Percentiles rank a stretch among this genome's conserved stretches.
Evolutionary conservation across 92 coral and sea anemone species (phyloP).

Genomic region (Palythoa caribaeorum): DNA sequence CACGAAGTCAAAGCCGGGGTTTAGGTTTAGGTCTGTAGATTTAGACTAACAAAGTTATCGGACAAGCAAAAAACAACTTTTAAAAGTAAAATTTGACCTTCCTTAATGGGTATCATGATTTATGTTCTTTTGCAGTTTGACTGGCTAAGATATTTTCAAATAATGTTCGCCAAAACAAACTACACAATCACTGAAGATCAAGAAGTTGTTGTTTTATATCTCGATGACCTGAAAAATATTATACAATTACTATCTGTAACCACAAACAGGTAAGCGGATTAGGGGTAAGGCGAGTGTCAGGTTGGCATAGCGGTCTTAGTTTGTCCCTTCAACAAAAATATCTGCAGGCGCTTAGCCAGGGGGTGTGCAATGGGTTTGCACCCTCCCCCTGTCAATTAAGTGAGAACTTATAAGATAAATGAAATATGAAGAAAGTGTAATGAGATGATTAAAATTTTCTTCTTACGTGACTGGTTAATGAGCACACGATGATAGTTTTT

Average conservation of each 20-base stretch:
- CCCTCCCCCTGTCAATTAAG: too few species aligned
- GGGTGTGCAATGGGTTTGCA: too few species aligned
- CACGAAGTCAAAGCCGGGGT: too few species aligned
- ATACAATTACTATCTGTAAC: constrained; percentile 59
- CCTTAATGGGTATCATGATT: too few species aligned
- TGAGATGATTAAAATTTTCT: too few species aligned
- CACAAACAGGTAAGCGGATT: constrained; percentile 66
- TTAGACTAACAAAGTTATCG: neutral
- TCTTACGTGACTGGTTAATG: too few species aligned
- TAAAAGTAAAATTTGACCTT: too few species aligned
- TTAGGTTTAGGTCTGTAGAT: neutral
- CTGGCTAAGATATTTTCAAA: constrained; percentile 76
- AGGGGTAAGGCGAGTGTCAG: neutral
- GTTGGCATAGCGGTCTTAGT: neutral
- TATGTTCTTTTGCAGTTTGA: constrained; percentile 65
- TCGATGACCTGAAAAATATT: constrained; percentile 71
- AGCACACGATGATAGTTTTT: too few species aligned
- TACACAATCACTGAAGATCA: constrained; percentile 64
- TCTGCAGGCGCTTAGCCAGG: too few species aligned
- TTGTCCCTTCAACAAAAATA: too few species aligned
- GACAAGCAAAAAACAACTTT: neutral
- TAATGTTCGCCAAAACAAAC: constrained; percentile 66
- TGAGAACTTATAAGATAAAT: too few species aligned
- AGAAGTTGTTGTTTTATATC: constrained; percentile 61
- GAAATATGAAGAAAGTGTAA: too few species aligned